A percentile compares a stretch with the other conserved stretches of the same genome.
These are phyloP conservation scores for Geotrypetes seraphini DNA, from an alignment of 2,797 vertebrate genomes.

Conservation along the genomic window DNA sequence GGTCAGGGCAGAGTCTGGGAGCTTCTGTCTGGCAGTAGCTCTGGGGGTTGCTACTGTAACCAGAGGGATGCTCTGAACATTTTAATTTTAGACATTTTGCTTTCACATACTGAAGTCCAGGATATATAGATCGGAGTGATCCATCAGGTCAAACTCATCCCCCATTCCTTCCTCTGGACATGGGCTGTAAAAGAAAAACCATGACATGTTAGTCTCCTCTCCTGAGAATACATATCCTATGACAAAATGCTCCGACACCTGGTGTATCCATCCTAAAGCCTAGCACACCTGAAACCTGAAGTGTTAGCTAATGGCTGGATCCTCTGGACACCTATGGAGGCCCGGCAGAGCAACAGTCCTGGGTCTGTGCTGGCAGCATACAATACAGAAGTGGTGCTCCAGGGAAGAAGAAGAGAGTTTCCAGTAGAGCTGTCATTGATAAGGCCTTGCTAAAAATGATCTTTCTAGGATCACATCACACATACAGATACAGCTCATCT, in stretches of 20 bases:
- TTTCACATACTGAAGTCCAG: conserved; percentile 96
- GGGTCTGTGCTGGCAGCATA: background rate
- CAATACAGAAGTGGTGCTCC: background rate
- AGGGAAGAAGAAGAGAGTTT: background rate
- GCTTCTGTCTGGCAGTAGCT: no score
- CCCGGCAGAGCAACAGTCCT: background rate
- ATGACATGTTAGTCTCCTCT: background rate
- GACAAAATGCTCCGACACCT: no score
- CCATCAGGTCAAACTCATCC: conserved; percentile 96
- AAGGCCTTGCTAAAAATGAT: no score
- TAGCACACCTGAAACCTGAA: background rate
- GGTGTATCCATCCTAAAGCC: no score
- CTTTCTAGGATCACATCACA: no score
- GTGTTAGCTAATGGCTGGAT: background rate
- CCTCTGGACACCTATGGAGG: background rate
- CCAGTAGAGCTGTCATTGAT: no score
- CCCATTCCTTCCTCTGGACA: conserved; percentile 96
- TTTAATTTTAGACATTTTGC: no score
- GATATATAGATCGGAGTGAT: conserved; percentile 96
- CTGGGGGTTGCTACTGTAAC: no score
- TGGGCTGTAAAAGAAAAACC: conserved; percentile 56
- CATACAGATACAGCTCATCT: no score
- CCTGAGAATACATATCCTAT: background rate
- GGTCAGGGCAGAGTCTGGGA: no score
- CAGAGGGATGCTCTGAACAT: no score